Base-by-base conservation (phyloP, 2,888 invertebrate species). In the Dynastes grantii region DNA sequence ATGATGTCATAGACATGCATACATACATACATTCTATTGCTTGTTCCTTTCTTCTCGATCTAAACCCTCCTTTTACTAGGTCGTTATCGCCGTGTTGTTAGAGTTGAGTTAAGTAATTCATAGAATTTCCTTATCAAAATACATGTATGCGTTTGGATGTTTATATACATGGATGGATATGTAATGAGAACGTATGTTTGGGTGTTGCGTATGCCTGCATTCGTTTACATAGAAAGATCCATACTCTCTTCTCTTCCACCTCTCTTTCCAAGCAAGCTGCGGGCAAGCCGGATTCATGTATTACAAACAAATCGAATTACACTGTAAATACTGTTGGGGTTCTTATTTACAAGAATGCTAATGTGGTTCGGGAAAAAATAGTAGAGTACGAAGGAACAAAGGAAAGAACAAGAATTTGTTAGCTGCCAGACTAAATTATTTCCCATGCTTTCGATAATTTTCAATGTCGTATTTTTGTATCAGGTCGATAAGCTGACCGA, bases 121-220 rank as follows among this genome's bases (percentile, higher is more conserved):
- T 71, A 71, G 71, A 71, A 71, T 55, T 55, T 55, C 55, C 71
- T 71, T 71, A 71, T 71, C 71, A 71, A 71, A 71, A 71, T 71
- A 71, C 55, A 71, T 71, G 71, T 55, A 71, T 55, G 71, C 71
- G 16, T 71, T 71, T 55, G 32, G 71, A 71, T 37, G 71, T 71
- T 37, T 71, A 13, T 55, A 3, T 55, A 8, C 13, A 22, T 55
- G 11, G 45, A 55, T 55, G n/a, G n/a, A 55, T 55, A 22, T 11
- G 13, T 4, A n/a, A 53, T 11, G 5, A 5, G 45, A 45, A 45
- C 45, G 45, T 8, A 45, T 45, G 45, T 45, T 45, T 45, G 45
- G 45, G 2, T 45, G 45, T 11, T 45, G 11, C 11, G 45, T 45
- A 11, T 45, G 45, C 8, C 9, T 45, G 45, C 22, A 16, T 55